Percentiles rank a stretch among this genome's conserved stretches.
These are phyloP conservation scores for Epinephelus awoara DNA, from an alignment of 2,797 vertebrate genomes.

Conservation along the genomic window DNA sequence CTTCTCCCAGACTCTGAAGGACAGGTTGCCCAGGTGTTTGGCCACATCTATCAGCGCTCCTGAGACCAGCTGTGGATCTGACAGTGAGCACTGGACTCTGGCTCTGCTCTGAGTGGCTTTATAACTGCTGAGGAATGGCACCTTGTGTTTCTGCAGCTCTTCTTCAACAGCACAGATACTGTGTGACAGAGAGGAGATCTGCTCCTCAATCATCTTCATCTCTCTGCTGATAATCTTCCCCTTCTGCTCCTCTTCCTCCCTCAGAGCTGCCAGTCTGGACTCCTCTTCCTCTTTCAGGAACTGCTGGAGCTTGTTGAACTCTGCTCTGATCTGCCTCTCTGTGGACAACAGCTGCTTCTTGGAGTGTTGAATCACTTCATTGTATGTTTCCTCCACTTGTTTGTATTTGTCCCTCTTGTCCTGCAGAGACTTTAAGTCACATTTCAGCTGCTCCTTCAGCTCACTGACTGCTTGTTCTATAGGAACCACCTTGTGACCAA, in stretches of 20 bases:
- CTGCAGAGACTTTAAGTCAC: too few species aligned
- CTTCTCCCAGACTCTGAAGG: background rate
- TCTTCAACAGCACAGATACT: slow-evolving; percentile 45
- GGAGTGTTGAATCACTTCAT: too few species aligned
- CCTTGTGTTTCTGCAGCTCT: slow-evolving; percentile 24
- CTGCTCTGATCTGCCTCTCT: slow-evolving; percentile 24
- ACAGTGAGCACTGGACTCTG: slow-evolving; percentile 38
- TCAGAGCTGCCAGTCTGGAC: slow-evolving; percentile 69
- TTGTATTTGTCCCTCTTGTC: too few species aligned
- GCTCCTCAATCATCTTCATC: slow-evolving; percentile 26
- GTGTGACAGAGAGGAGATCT: slow-evolving; percentile 42
- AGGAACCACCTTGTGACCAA: too few species aligned
- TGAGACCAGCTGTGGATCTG: slow-evolving; percentile 27
- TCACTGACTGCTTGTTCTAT: too few species aligned
- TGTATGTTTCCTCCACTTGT: too few species aligned
- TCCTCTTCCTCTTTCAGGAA: slow-evolving; percentile 69
- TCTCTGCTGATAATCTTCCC: too few species aligned
- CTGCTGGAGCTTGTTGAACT: too few species aligned
- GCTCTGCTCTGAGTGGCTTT: slow-evolving; percentile 39
- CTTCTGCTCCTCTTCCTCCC: slow-evolving; percentile 66
- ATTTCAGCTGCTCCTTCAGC: too few species aligned
- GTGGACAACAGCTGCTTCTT: background rate
- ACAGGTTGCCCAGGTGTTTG: slow-evolving; percentile 38
- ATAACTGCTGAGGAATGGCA: slow-evolving; percentile 8
- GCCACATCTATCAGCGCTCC: slow-evolving; percentile 41